Conservation (phyloP, 1,140 invertebrate genomes). For the Camponotus vicinus region DNA sequence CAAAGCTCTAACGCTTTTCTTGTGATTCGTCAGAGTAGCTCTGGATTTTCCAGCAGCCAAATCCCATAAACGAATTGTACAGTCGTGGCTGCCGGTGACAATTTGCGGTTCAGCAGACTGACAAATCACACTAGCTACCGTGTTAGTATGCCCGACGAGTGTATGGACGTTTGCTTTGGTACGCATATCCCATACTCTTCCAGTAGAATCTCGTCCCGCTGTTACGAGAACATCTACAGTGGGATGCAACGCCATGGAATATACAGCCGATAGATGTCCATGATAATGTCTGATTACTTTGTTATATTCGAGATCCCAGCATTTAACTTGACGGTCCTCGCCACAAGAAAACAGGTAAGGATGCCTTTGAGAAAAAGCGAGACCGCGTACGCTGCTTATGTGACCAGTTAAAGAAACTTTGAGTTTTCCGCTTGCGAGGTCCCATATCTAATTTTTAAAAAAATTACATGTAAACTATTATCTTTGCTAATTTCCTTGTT, state of each 20-base stretch:
- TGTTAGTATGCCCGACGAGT: conserved; percentile 97
- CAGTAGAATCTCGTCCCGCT: conserved; percentile 97
- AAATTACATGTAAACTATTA: neutral
- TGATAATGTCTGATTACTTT: conserved; percentile 97
- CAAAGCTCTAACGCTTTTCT: conserved; percentile 98
- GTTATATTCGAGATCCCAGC: conserved; percentile 99
- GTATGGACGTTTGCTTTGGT: conserved; percentile 99
- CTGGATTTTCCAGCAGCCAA: conserved; percentile 97
- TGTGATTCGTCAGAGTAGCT: conserved; percentile 99
- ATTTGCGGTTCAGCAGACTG: conserved; percentile 97
- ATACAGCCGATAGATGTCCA: conserved; percentile 98
- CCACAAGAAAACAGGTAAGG: conserved; percentile 99
- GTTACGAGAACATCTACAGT: conserved; percentile 96
- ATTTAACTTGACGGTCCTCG: conserved; percentile 99
- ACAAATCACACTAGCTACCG: conserved; percentile 96
- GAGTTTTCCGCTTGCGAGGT: conserved; percentile 97
- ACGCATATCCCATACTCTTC: conserved; percentile 99
- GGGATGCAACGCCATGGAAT: conserved; percentile 94
- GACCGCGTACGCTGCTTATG: conserved; percentile 98
- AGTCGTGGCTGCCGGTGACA: conserved; percentile 94
- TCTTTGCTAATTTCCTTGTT: neutral
- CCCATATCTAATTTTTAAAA: conserved; percentile 94
- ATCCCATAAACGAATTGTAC: conserved; percentile 98
- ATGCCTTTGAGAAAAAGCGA: conserved; percentile 94
- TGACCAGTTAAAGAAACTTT: conserved; percentile 99